Evolutionary conservation across 2,797 vertebrate species (phyloP).

Genomic region (Acanthis flammea): DNA sequence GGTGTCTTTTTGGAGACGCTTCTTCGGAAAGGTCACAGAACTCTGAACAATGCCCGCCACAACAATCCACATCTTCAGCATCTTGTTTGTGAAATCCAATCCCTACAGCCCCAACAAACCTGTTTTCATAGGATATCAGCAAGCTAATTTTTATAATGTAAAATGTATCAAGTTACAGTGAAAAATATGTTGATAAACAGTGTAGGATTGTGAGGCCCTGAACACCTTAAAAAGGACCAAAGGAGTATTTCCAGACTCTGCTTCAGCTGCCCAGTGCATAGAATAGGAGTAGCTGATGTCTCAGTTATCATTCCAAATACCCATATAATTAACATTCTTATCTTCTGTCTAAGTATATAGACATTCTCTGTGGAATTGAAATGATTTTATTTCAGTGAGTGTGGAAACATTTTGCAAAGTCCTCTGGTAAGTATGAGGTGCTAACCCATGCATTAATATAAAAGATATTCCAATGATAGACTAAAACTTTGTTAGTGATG

Average conservation of each 20-base stretch:
- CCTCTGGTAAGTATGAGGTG: neutral
- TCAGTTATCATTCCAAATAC: neutral
- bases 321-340: neutral
- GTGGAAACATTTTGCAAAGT: neutral
- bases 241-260: neutral
- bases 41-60: accelerated
- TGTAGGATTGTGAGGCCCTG: neutral
- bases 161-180: neutral
- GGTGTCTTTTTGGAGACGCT: neutral
- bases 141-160: neutral
- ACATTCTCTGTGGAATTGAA: neutral
- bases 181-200: neutral
- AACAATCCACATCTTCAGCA: neutral
- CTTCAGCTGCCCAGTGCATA: neutral
- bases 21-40: accelerated
- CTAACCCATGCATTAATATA: neutral
- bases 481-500: neutral
- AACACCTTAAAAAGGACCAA: neutral
- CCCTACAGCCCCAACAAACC: neutral
- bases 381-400: neutral
- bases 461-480: neutral
- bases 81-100: neutral
- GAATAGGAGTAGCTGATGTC: neutral
- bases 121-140: neutral
- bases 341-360: neutral